Base-by-base conservation (phyloP, 1,140 invertebrate genomes). In the Drosophila lacteicornis region DNA sequence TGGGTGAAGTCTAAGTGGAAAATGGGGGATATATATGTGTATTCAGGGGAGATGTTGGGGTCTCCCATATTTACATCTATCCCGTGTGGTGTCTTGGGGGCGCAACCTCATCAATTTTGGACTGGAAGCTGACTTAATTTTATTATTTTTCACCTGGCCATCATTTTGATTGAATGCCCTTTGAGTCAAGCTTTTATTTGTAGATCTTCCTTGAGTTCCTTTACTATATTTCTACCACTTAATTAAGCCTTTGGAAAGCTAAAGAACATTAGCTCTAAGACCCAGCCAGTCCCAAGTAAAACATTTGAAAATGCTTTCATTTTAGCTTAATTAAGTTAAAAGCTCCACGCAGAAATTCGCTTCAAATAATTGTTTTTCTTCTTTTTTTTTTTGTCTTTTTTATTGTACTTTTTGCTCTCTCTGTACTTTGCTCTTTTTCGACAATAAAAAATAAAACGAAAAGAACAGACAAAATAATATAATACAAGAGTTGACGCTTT, bases 91-190 rank as follows among this genome's bases (percentile, higher is more conserved):
- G 68, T 45, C 36, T 36, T 60, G 47, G 36, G 40, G 9, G 75
- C 75, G 75, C 83, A 17, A 82, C 66, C 82, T 86, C 79, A 86
- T 86, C 75, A 86, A 86, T 86, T 86, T 75, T 33, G 30, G 62
- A 25, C 57, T 69, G 49, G 15, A 70, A 58, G 27, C 51, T 70
- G 53, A 60, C 65, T 79, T 63, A 45, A 71, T 80, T 83, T 83
- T 69, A 57, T 75, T 55, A 50, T 63, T 75, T 70, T 73, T 61
- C 36, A 9, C 4, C 22, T 75, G 62, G 50, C 57, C 67, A 75
- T 61, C 42, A 46, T 63, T 76, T 66, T 82, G 80, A 82, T 82
- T 76, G 80, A 83, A 57, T 71, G 80, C 77, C 36, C 22, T 5
- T 5, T 33, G 8, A 9, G 30, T 53, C 17, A 19, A 22, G 12